Evolutionary conservation across 2,797 vertebrate genomes (phyloP).

Genomic region (Phataginus tricuspis): DNA sequence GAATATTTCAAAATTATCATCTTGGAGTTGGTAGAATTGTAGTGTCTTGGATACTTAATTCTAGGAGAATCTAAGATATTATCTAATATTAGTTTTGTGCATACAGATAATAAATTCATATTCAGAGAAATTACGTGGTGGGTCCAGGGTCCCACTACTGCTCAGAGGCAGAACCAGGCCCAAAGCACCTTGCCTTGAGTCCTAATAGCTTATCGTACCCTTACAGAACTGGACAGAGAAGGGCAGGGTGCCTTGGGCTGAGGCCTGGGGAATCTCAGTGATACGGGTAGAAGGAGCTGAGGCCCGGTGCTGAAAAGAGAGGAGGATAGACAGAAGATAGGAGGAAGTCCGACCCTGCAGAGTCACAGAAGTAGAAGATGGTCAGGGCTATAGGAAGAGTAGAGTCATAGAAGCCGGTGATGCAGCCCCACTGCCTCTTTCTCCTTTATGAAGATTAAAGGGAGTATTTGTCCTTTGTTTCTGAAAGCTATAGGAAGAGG

Average conservation of each 20-base stretch:
- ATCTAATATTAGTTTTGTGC: background rate
- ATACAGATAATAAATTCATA: background rate
- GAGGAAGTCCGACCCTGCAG: background rate
- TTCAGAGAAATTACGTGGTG: background rate
- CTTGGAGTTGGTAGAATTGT: background rate
- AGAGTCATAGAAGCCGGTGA: background rate
- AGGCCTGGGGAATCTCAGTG: background rate
- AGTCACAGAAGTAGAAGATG: background rate
- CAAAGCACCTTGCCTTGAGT: background rate
- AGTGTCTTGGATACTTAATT: background rate
- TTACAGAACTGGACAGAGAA: background rate
- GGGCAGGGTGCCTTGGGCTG: background rate
- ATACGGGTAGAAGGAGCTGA: background rate
- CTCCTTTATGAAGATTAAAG: background rate
- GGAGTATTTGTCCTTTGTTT: background rate
- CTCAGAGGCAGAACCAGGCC: background rate
- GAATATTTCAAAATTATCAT: background rate
- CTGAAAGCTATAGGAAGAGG: background rate
- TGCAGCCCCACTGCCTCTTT: fast-evolving
- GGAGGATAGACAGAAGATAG: background rate
- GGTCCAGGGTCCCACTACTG: background rate
- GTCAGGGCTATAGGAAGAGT: background rate
- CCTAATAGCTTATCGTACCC: background rate
- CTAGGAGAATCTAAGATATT: background rate
- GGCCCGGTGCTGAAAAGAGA: background rate